Percentiles rank a stretch among this genome's conserved stretches.
Conservation (phyloP, 2,888 invertebrate species). For the Phyllotreta striolata region DNA sequence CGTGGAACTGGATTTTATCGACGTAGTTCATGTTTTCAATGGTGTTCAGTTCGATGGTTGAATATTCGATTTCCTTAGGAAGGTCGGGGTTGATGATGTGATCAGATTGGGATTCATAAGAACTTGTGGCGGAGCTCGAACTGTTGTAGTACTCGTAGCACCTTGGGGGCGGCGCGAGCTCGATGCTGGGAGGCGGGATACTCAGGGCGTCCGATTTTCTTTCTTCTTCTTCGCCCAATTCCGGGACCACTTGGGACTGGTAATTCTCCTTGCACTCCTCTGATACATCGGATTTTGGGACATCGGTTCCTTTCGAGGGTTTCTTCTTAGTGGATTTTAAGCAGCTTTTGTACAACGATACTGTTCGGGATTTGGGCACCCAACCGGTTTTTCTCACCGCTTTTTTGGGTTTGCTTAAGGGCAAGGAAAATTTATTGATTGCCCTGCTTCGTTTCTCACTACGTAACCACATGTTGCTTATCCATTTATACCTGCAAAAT, state of each 20-base stretch:
- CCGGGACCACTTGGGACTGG: constrained; percentile 58
- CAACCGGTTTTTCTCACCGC: constrained; percentile 48
- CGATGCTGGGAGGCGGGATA: constrained; percentile 34
- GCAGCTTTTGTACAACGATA: constrained; percentile 47
- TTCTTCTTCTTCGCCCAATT: constrained; percentile 49
- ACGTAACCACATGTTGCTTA: constrained; percentile 69
- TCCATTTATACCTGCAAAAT: constrained; percentile 49
- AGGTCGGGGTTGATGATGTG: constrained; percentile 40
- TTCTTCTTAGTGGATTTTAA: constrained; percentile 44
- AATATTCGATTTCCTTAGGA: constrained; percentile 56
- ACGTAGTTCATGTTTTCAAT: constrained; percentile 38
- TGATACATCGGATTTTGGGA: constrained; percentile 38
- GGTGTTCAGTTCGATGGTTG: constrained; percentile 54
- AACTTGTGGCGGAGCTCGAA: constrained; percentile 41
- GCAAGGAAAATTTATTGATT: constrained; percentile 58
- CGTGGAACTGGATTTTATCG: constrained; percentile 53
- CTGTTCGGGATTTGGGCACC: constrained; percentile 48
- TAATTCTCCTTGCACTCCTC: constrained; percentile 58
- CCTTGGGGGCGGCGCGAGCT: constrained; percentile 40
- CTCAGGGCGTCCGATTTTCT: constrained; percentile 39
- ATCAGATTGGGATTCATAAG: constrained; percentile 45
- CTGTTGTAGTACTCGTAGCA: constrained; percentile 48
- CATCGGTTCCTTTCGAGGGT: constrained; percentile 31
- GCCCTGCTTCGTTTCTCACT: constrained; percentile 71
- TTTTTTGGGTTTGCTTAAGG: constrained; percentile 49